Conservation (phyloP, 1,140 invertebrate species). For the Diorhabda carinulata region DNA sequence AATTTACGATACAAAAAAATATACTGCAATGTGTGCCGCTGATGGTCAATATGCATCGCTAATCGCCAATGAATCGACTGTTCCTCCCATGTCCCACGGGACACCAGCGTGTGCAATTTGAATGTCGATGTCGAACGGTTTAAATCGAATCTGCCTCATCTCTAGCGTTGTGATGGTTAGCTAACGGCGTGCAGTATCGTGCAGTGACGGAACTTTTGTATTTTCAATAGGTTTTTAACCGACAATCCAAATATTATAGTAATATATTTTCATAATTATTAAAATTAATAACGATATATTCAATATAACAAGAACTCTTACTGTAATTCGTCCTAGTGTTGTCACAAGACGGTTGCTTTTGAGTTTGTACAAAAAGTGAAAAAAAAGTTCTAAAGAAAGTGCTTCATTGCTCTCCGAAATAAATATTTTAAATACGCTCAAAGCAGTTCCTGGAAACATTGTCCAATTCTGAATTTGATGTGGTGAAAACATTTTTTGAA, state of each 20-base stretch:
- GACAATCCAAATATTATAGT: neutral
- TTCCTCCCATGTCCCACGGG: constrained; percentile 4
- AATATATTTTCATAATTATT: neutral
- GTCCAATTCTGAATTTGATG: too few relatives aligned
- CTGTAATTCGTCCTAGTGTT: too few relatives aligned
- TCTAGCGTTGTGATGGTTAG: constrained; percentile 5
- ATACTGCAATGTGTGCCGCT: constrained; percentile 1
- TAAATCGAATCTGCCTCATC: constrained; percentile 20
- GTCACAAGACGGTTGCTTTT: too few relatives aligned
- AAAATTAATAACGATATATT: too few relatives aligned
- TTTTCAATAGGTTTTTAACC: neutral
- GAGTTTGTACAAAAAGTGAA: too few relatives aligned
- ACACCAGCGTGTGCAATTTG: constrained; percentile 14
- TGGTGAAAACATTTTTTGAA: too few relatives aligned
- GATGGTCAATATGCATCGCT: constrained; percentile 1
- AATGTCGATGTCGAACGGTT: constrained; percentile 20
- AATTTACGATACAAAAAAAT: neutral
- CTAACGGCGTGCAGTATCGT: neutral
- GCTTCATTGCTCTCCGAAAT: too few relatives aligned
- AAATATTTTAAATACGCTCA: too few relatives aligned
- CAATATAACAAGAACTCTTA: too few relatives aligned
- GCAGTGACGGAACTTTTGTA: neutral
- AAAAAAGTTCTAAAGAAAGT: too few relatives aligned
- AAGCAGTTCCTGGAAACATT: too few relatives aligned
- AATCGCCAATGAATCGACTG: constrained; percentile 15